phyloP scores from a whole-genome alignment of 1,140 invertebrate species.

The Drosophila tsacasi region DNA sequence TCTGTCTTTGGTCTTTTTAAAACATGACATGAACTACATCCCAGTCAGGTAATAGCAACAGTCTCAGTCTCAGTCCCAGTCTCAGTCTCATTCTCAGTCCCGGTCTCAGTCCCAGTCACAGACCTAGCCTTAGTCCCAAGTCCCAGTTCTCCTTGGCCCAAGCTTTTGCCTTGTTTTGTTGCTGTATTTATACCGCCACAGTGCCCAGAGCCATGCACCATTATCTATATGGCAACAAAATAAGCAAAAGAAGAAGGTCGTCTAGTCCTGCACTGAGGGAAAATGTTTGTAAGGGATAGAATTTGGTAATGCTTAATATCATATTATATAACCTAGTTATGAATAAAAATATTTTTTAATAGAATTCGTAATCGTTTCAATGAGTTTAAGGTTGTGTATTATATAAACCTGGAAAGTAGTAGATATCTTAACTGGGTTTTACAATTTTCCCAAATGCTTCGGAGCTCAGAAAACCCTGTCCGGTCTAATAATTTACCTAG shows the following conservation, averaged over 20 bases:
- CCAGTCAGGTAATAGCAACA: background rate
- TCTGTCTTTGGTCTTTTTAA: background rate
- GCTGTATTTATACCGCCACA: conserved; percentile 56
- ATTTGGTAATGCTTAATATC: background rate
- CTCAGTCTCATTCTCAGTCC: background rate
- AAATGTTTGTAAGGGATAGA: background rate
- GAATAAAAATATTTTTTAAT: too few species aligned
- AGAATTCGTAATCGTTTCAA: too few species aligned
- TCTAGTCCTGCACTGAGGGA: background rate
- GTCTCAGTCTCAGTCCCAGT: background rate
- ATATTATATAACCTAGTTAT: too few species aligned
- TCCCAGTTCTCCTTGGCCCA: conserved; percentile 6
- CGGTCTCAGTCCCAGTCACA: background rate
- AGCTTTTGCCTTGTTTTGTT: conserved; percentile 24
- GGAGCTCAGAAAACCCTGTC: too few species aligned
- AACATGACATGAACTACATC: background rate
- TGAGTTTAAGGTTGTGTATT: too few species aligned
- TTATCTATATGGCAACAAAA: conserved; percentile 60
- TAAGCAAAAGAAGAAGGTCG: conserved; percentile 19
- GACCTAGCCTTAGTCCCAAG: background rate
- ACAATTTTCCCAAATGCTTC: too few species aligned
- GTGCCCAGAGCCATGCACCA: conserved; percentile 63
- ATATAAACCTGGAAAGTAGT: too few species aligned
- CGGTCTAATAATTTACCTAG: too few species aligned
- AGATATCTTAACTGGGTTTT: too few species aligned